Evolutionary conservation across 2,888 invertebrate genomes (phyloP), one percentile per base, ranked within the genome.

Genomic region (Dryobota labecula): DNA sequence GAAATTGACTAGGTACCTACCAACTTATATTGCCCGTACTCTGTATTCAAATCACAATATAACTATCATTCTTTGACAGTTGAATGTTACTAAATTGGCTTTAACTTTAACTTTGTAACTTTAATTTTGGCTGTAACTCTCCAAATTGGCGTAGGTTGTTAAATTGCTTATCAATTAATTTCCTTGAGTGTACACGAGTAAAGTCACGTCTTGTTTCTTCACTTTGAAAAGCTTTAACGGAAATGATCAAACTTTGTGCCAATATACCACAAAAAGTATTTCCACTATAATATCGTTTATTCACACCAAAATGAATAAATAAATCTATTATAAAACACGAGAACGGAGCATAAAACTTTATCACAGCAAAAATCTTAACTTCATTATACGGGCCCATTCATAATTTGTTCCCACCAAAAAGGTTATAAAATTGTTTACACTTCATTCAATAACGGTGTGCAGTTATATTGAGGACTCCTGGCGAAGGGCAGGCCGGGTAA

Each of bases 381-480:
- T 68, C 45, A 51, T 69, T 54, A 57, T 61, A 76, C 45, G 57
- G 67, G 68, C 33, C 47, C 64, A 71, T 79, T 81, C 77, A 79
- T 76, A 62, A 67, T 71, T 70, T 53, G 33, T 82, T 78, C 78
- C 58, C 66, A 66, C 53, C 47, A 56, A 66, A 66, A 70, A 49
- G 24, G 67, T 33, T 70, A 73, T 60, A 54, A 76, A 76, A 79
- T 70, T 83, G 68, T 82, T 84, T 76, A 66, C 84, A 79, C 79
- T 69, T 57, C 72, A 84, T 82, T 82, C 68, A 74, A 68, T 76
- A 71, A 65, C 54, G 43, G 66, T 58, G 45, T 57, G 56, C 58
- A 66, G 65, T 57, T 66, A 71, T 73, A 70, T 69, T 68, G 36
- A 27, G 61, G 45, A 47, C 33, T 41, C 43, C 45, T 61, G 60